Evolutionary conservation across 2,888 invertebrate genomes (phyloP), one percentile per base, ranked within the genome.

Genomic region (Phengaris arion): DNA sequence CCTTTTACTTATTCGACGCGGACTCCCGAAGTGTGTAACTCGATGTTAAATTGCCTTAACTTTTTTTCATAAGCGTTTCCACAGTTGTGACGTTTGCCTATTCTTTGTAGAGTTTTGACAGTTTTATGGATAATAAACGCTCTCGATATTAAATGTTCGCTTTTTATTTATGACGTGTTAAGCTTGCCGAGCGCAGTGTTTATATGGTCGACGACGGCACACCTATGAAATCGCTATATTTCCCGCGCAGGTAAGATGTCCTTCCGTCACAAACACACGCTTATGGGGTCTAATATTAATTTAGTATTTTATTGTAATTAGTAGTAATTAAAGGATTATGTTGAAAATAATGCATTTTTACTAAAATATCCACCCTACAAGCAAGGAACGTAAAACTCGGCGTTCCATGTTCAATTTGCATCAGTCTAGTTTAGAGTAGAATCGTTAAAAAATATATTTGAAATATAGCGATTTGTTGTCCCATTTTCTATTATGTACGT

Each of bases 21-120:
- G 72, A 77, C 54, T 75, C 76, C 64, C 77, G 74, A 77, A 76
- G 55, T 77, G 76, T 79, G 86, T 85, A 87, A 81, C 82, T 87
- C 87, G 87, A 89, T 89, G 88, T 87, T 84, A 82, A 74, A 77
- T 86, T 91, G 93, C 92, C 92, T 93, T 92, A 89, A 89, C 87
- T 90, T 87, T 86, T 89, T 90, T 88, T 86, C 86, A 87, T 89
- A 88, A 89, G 88, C 90, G 87, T 91, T 90, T 91, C 90, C 90
- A 91, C 88, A 92, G 90, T 92, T 92, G 92, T 93, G 93, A 93
- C 91, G 92, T 92, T 92, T 92, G 92, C 92, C 90, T 93, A 92
- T 87, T 92, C 90, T 90, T 79, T 93, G 92, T 93, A 93, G 93
- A 88, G 91, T 92, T 92, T 93, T 91, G 92, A 92, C 90, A 89